Evolutionary conservation across 92 coral and sea anemone genomes (phyloP), one percentile per base, ranked within the genome.

Genomic region (Parazoanthus swiftii): DNA sequence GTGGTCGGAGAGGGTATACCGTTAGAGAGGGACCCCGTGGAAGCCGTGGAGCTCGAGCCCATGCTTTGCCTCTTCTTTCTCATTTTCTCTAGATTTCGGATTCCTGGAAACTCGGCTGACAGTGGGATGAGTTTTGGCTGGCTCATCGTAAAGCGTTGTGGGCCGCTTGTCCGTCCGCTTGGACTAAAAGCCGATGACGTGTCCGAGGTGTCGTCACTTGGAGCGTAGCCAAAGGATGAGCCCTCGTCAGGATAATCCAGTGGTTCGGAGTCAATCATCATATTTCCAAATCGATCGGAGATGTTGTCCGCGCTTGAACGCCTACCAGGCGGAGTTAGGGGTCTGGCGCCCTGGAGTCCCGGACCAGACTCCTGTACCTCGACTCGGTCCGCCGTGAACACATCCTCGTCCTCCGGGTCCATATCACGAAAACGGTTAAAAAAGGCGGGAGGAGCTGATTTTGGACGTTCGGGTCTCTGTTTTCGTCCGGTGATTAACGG

Each of bases 201-300:
- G 72, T 95, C 98, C 66, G 98, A 95, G 4, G 94, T 87, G 82
- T 95, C 98, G 86, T 95, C 98, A 80, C 98, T 95, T 26, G 98
- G 96, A 67, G 90, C 95, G 87, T 95, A 95, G 51, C 96, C 98
- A 74, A 93, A 75, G 14, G 98, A 95, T 20, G 96, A 91, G 25
- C 51, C 88, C 76, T 95, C 98, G 81, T 94, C 97, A 79, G 90
- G 86, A 77, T 85, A 89, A 26, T 89, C 94, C 36, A 90, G 89
- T 58, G 90, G 85, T 80, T 88, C 86, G 20, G 92, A 91, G 42
- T 94, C 97, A 6, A 92, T 26, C 37, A 89, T 88, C 67, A 89
- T 88, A 7, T 90, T 89, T 51, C 88, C 85, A 58, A 92, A 92
- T 20, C 91, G 85, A n/a, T 81, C 90, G 35, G 93, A 77, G 67